Percentiles rank a stretch among this genome's conserved stretches.
phyloP scores from a whole-genome alignment of 2,888 invertebrate species.

The Carterocephalus palaemon region DNA sequence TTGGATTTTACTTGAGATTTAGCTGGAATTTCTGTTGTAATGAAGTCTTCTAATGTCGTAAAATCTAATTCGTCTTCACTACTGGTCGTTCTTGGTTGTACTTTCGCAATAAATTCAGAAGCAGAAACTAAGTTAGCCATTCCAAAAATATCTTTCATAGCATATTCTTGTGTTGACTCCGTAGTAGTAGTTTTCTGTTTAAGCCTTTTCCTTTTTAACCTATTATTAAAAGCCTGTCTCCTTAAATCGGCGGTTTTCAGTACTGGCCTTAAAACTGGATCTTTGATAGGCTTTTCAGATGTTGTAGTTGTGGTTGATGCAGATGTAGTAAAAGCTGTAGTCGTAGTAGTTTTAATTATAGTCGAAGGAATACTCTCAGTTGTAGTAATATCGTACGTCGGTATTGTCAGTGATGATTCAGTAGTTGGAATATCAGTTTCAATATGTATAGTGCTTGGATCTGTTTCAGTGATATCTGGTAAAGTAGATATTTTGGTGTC shows the following conservation, averaged over 20 bases:
- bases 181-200: conserved; percentile 57
- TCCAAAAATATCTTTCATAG: conserved; percentile 54
- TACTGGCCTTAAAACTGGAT: conserved; percentile 39
- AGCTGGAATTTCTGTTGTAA: conserved; percentile 48
- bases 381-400: conserved; percentile 18
- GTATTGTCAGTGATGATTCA: conserved; percentile 23
- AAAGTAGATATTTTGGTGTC: conserved; percentile 24
- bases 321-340: conserved; percentile 32
- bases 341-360: conserved; percentile 27
- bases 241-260: conserved; percentile 49
- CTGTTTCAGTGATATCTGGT: conserved; percentile 26
- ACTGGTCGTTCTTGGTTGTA: conserved; percentile 44
- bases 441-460: conserved; percentile 27
- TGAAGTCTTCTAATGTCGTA: conserved; percentile 45
- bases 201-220: conserved; percentile 58
- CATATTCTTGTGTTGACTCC: conserved; percentile 57
- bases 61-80: conserved; percentile 46
- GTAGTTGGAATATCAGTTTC: conserved; percentile 26
- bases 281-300: conserved; percentile 39
- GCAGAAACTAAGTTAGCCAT: conserved; percentile 62
- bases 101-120: conserved; percentile 62
- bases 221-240: conserved; percentile 56
- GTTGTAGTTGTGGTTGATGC: conserved; percentile 36
- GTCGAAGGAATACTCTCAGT: conserved; percentile 30
- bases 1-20: conserved; percentile 35